These are phyloP conservation scores for Muscicapa striata DNA, from an alignment of 2,797 vertebrate genomes.

Conservation along the genomic window DNA sequence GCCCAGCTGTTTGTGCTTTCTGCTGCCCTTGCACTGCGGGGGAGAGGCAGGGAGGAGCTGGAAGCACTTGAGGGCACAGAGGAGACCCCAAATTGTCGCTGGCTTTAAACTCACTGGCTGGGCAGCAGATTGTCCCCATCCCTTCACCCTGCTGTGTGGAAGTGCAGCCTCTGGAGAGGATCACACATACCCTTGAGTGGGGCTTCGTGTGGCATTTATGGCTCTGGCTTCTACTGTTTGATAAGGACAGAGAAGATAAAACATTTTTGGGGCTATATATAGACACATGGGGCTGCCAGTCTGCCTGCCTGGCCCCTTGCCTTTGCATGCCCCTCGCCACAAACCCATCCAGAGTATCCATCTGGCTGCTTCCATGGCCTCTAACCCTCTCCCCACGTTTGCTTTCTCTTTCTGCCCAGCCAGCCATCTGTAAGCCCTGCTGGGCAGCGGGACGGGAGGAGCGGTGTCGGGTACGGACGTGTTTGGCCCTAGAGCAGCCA, in stretches of 20 bases:
- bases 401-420: conserved; percentile 44
- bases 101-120: neutral
- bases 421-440: neutral
- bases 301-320: neutral
- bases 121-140: neutral
- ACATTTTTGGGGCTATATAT: neutral
- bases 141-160: neutral
- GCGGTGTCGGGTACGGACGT: conserved; percentile 45
- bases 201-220: neutral
- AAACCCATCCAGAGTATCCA: neutral
- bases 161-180: neutral
- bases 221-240: neutral
- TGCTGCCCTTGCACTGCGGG: neutral
- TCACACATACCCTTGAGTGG: rapidly evolving
- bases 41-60: neutral
- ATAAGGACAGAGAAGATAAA: neutral
- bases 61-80: neutral
- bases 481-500: conserved; percentile 34
- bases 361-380: neutral
- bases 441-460: conserved; percentile 35
- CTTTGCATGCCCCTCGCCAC: neutral
- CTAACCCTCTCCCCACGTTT: conserved; percentile 14
- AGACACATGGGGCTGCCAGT: neutral
- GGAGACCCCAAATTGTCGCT: neutral
- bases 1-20: neutral